A percentile compares a stretch with the other conserved stretches of the same genome.
phyloP scores from a whole-genome alignment of 2,888 invertebrate species.

The Pachymerium ferrugineum region DNA sequence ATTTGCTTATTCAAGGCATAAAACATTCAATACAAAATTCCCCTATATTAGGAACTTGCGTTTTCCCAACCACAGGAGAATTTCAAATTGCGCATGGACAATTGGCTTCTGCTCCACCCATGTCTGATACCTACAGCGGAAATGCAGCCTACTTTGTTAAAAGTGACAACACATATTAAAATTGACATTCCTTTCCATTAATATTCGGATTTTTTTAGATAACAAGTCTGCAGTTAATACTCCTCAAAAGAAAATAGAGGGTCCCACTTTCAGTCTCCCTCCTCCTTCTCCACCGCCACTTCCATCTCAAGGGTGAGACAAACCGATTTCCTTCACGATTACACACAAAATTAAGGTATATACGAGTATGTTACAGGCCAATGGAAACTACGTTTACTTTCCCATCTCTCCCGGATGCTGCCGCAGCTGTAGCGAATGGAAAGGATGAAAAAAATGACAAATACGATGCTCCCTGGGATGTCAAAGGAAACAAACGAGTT shows the following conservation, averaged over 20 bases:
- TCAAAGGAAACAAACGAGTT: not conserved
- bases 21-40: not conserved
- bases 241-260: not conserved
- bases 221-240: no score
- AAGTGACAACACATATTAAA: no score
- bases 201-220: no score
- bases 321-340: no score
- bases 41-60: no score
- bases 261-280: not conserved
- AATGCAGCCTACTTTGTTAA: not conserved
- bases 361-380: not conserved
- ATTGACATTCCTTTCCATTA: no score
- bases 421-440: not conserved
- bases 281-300: not conserved
- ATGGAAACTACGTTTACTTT: not conserved
- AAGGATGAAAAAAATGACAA: not conserved
- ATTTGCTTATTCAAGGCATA: not conserved
- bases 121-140: not conserved
- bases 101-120: not conserved
- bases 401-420: not conserved
- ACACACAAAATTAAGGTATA: no score
- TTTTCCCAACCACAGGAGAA: no score
- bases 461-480: not conserved
- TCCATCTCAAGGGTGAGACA: not conserved
- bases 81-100: not conserved